Base-by-base conservation (phyloP, 2,797 vertebrate species). In the Carduelis carduelis region DNA sequence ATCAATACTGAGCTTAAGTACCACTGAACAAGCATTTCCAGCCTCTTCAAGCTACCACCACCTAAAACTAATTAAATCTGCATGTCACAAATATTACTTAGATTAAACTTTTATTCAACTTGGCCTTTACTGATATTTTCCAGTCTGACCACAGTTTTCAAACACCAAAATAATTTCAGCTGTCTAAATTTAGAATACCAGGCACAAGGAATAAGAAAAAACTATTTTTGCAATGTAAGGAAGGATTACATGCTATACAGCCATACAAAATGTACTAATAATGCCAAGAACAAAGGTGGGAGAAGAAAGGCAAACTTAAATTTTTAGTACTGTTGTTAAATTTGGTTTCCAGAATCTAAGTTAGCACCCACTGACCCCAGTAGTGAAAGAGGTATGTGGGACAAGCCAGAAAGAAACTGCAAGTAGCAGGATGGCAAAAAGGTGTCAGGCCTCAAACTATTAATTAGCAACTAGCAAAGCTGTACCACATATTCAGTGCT, bases 381-480 rank as follows among this genome's bases (percentile, higher is more conserved):
- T 85, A 94, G 79, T 37, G 39, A 96, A 97, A 97, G 74, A 95
- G 74, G 89, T 93, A 87, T 59, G 68, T 92, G 90, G 90, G 87
- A 97, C 78, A 93, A 97, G 78, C 85, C 93, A 97, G 82, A 96
- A 94, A 96, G 96, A 97, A 97, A 94, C 93, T 96, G 86, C 75
- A 97, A 96, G 93, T 94, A 96, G 94, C 94, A 97, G 80, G 95
- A 94, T 66, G 63, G 95, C 83, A 95, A 97, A 97, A 97, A 97
- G 94, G 89, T 96, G 91, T 97, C 95, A 95, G 90, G 96, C 95
- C 96, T 97, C 97, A 94, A 96, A 97, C 96, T 98, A 97, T 97
- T 98, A 98, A 98, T 98, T 98, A 98, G 96, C 95, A 97, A 95
- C 96, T 92, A 96, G 97, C 88, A 98, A 97, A 97, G 93, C 97